Evolutionary conservation across 2,113 vertebrate species (phyloP).

Genomic region (Gambusia holbrooki): DNA sequence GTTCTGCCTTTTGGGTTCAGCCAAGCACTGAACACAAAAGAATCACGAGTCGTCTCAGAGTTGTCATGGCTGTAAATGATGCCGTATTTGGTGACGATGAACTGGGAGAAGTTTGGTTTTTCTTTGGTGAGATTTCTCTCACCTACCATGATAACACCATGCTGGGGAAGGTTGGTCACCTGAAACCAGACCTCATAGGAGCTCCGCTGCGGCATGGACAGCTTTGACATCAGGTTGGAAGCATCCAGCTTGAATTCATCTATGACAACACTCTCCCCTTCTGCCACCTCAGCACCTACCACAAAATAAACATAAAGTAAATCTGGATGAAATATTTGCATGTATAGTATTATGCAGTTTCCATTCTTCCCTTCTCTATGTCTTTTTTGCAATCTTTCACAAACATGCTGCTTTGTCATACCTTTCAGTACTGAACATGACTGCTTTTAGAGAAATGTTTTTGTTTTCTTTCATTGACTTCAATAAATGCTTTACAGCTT

Average conservation of each 20-base stretch:
- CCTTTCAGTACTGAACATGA: neutral
- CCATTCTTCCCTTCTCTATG: neutral
- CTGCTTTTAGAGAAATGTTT: neutral
- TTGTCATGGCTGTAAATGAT: slow-evolving; percentile 87
- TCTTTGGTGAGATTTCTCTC: slow-evolving; percentile 87
- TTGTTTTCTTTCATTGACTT: neutral
- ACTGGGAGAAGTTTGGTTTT: slow-evolving; percentile 91
- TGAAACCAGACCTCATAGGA: slow-evolving; percentile 91
- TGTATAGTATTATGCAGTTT: neutral
- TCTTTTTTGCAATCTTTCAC: neutral
- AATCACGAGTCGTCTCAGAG: slow-evolving; percentile 85
- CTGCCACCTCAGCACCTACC: slow-evolving; percentile 83
- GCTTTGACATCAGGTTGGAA: slow-evolving; percentile 86
- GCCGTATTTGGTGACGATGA: slow-evolving; percentile 86
- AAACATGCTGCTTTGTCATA: neutral
- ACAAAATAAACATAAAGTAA: slow-evolving; percentile 7
- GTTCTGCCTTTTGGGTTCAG: slow-evolving; percentile 85
- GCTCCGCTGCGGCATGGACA: slow-evolving; percentile 78
- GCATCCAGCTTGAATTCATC: slow-evolving; percentile 86
- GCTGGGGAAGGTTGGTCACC: slow-evolving; percentile 83
- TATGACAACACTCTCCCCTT: slow-evolving; percentile 85
- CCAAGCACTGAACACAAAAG: slow-evolving; percentile 86
- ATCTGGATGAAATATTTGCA: neutral
- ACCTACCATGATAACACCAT: slow-evolving; percentile 84
- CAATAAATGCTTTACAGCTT: neutral